Evolutionary conservation across 2,113 vertebrate species (phyloP).

Genomic region (Rhegmatorhina hoffmannsi): DNA sequence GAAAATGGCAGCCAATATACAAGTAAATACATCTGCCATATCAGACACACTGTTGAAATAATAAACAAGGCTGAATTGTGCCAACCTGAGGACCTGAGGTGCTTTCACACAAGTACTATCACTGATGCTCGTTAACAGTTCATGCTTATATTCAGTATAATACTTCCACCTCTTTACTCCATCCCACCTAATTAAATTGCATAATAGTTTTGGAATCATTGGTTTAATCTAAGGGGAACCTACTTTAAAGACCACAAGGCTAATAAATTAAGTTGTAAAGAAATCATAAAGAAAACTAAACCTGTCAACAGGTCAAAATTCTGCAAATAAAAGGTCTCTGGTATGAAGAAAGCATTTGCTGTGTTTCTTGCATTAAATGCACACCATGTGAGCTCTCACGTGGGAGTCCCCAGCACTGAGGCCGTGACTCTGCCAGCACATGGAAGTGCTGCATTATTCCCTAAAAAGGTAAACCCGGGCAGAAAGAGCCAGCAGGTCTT

Average conservation of each 20-base stretch:
- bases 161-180: neutral
- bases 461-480: neutral
- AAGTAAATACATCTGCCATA: neutral
- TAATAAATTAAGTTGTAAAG: neutral
- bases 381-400: neutral
- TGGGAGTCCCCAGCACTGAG: neutral
- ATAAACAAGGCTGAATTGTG: neutral
- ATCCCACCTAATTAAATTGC: neutral
- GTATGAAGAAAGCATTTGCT: neutral
- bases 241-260: neutral
- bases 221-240: slow-evolving; percentile 5
- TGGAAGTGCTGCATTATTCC: neutral
- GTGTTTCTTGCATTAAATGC: neutral
- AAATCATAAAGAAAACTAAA: neutral
- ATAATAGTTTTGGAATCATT: neutral
- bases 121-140: neutral
- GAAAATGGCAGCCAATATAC: neutral
- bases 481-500: neutral
- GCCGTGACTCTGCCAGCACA: neutral
- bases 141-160: neutral
- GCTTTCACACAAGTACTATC: neutral
- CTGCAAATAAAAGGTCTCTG: neutral
- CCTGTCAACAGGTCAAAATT: neutral
- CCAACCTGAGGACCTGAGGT: neutral
- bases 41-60: neutral